Evolutionary conservation across 2,113 vertebrate species (phyloP).

Genomic region (Lophius piscatorius): DNA sequence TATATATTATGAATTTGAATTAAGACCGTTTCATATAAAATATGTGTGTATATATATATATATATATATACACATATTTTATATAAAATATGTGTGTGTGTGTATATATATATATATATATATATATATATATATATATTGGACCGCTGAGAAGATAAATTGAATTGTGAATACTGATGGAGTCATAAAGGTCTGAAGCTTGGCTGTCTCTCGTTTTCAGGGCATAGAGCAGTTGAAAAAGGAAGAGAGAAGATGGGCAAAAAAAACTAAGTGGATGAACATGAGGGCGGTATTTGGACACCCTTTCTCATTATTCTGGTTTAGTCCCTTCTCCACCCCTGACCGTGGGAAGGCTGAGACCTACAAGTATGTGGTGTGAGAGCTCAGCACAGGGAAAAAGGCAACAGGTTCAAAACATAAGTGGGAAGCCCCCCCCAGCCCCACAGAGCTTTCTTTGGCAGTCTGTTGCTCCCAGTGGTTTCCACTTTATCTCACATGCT

Average conservation of each 20-base stretch:
- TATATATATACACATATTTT: too few relatives aligned
- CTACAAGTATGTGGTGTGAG: conserved; percentile 99
- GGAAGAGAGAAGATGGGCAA: conserved; percentile 99
- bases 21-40: too few relatives aligned
- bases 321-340: conserved; percentile 97
- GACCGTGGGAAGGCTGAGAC: conserved; percentile 99
- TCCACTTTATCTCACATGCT: conserved; percentile 36
- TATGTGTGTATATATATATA: too few relatives aligned
- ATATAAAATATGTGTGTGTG: too few relatives aligned
- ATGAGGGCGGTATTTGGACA: conserved; percentile 99
- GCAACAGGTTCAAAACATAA: conserved; percentile 23
- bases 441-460: too few relatives aligned
- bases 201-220: conserved; percentile 97
- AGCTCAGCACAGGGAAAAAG: conserved; percentile 72
- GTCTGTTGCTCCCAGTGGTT: conserved; percentile 39
- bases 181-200: conserved; percentile 72
- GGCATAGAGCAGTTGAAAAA: conserved; percentile 99
- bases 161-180: conserved; percentile 10
- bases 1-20: too few relatives aligned
- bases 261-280: conserved; percentile 99
- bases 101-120: too few relatives aligned
- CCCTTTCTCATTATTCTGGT: conserved; percentile 98
- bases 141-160: too few relatives aligned
- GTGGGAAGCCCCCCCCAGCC: conserved; percentile 32
- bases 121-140: too few relatives aligned